Evolutionary conservation across 1,140 invertebrate genomes (phyloP), one percentile per base, ranked within the genome.

Genomic region (Plectrocnemia conspersa): DNA sequence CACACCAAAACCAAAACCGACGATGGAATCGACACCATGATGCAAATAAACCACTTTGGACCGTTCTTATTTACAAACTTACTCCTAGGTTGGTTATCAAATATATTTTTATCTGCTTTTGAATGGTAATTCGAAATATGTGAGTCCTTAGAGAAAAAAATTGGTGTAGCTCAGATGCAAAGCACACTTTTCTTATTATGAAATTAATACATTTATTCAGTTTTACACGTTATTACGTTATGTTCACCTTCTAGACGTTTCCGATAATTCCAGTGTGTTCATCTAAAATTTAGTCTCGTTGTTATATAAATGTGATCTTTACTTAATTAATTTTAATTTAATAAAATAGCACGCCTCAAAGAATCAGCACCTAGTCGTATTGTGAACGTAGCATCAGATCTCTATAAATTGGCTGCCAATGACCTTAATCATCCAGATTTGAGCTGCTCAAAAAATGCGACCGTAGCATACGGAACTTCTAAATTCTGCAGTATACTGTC

Each of bases 401-500:
- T 87, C 1, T 88, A 94, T 65, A 76, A 72, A 23, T 64, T 82
- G 10, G 80, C 82, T 0, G 77, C 77, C 5, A 69, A 93, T 2
- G 85, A 93, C 67, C 64, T 91, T 15, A 75, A 85, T 22, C 86
- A 91, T 64, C 64, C 89, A 1, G 88, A 88, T 64, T 82, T 83
- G 23, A 76, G 79, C 25, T 76, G 78, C 57, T 71, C 74, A 0
- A 78, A 79, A 32, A 82, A 86, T 13, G 80, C 83, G 36, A 63
- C 75, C 3, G 83, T 86, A 54, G 71, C 88, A 7, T 92, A 91
- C 59, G 87, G 86, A 49, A 82, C 83, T 19, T 86, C 88, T 0
- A 96, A 95, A 69, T 81, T 91, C 42, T 89, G 85, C 19, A 90
- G 91, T 62, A 83, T 95, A 55, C 79, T 89, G 22, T 93, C 93